phyloP scores from a whole-genome alignment of 2,797 vertebrate genomes.

The Phoxinus dragarum region DNA sequence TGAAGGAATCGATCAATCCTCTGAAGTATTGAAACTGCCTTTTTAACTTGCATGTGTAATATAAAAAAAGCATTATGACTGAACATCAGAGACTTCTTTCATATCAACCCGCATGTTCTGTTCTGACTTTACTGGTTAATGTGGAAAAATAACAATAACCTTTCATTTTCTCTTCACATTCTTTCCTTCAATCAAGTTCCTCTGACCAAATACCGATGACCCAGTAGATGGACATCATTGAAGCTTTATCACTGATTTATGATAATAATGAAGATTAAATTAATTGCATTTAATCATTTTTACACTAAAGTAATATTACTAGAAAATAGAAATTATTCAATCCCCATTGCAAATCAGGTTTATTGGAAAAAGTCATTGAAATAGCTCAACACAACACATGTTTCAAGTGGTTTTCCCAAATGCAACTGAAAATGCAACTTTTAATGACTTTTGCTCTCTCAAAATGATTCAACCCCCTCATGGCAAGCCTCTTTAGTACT shows the following conservation, averaged over 20 bases:
- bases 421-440: too few species aligned
- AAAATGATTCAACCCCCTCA: too few species aligned
- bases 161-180: neutral
- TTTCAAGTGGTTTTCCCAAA: too few species aligned
- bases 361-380: too few species aligned
- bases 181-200: neutral
- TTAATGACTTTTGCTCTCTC: too few species aligned
- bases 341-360: too few species aligned
- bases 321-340: too few species aligned
- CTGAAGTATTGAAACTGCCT: constrained; percentile 62
- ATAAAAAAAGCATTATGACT: constrained; percentile 27
- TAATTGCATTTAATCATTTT: neutral
- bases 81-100: constrained; percentile 45
- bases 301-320: neutral
- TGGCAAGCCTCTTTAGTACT: too few species aligned
- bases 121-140: neutral
- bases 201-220: neutral
- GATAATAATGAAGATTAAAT: neutral
- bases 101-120: neutral
- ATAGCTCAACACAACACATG: too few species aligned
- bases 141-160: neutral
- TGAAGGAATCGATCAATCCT: constrained; percentile 62
- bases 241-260: neutral
- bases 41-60: constrained; percentile 67
- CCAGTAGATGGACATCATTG: neutral